Conservation (phyloP, 2,113 vertebrate genomes). For the Actenoides lindsayi region DNA sequence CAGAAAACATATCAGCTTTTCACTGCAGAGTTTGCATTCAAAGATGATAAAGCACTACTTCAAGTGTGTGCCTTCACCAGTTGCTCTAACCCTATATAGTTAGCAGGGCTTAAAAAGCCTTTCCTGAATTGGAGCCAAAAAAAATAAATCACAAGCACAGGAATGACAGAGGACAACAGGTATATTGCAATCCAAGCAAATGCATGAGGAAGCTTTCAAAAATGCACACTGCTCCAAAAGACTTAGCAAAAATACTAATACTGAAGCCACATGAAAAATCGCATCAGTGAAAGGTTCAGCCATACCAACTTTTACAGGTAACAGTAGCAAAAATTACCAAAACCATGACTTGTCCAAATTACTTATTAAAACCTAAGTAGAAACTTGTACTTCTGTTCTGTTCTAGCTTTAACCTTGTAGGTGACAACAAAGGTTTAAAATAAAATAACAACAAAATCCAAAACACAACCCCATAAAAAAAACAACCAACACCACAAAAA, state of each 20-base stretch:
- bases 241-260: neutral
- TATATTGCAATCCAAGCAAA: neutral
- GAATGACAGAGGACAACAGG: neutral
- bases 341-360: neutral
- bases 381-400: neutral
- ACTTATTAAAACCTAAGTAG: neutral
- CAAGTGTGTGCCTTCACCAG: neutral
- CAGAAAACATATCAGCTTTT: neutral
- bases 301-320: neutral
- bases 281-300: neutral
- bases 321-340: neutral
- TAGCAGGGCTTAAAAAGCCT: neutral
- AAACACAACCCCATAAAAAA: neutral
- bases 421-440: neutral
- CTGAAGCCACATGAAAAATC: neutral
- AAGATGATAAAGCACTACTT: neutral
- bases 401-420: neutral
- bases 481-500: neutral
- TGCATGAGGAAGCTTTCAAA: neutral
- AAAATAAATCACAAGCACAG: neutral
- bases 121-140: neutral
- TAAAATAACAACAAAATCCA: neutral
- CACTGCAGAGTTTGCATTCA: neutral
- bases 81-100: neutral
- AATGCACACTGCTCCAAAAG: neutral